These are phyloP conservation scores for Orthosia cruda DNA, from an alignment of 2,888 invertebrate genomes.

Conservation along the genomic window DNA sequence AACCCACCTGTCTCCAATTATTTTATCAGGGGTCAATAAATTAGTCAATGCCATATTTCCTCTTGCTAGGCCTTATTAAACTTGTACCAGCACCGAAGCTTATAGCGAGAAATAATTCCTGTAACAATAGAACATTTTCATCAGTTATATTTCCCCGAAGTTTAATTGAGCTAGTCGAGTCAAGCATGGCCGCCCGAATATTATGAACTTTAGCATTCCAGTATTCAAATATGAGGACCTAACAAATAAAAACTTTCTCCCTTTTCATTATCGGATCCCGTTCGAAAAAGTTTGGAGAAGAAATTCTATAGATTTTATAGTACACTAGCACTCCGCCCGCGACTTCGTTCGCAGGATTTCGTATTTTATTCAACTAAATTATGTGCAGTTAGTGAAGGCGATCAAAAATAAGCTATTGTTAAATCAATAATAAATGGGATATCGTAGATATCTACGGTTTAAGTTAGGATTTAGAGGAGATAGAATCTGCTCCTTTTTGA, in stretches of 20 bases:
- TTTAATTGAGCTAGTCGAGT: constrained; percentile 38
- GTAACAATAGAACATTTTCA: neutral
- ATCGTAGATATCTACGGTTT: too few relatives aligned
- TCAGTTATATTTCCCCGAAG: constrained; percentile 19
- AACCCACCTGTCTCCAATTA: too few relatives aligned
- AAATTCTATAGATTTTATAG: constrained; percentile 60
- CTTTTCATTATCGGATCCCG: constrained; percentile 59
- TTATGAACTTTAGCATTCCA: constrained; percentile 29
- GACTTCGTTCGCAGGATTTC: too few relatives aligned
- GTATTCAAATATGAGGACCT: constrained; percentile 50
- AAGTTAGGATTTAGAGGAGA: too few relatives aligned
- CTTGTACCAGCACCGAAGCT: neutral
- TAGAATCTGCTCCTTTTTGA: too few relatives aligned
- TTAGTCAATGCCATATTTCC: neutral
- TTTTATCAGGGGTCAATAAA: too few relatives aligned
- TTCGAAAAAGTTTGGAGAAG: constrained; percentile 40
- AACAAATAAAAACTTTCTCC: constrained; percentile 59
- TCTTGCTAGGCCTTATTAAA: neutral
- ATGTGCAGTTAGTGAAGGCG: too few relatives aligned
- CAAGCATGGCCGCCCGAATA: constrained; percentile 26
- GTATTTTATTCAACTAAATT: too few relatives aligned
- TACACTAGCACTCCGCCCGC: too few relatives aligned
- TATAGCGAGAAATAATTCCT: constrained; percentile 1
- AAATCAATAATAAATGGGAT: too few relatives aligned
- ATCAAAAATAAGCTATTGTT: too few relatives aligned